phyloP scores from a whole-genome alignment of 2,797 vertebrate genomes.

The Numenius phaeopus region DNA sequence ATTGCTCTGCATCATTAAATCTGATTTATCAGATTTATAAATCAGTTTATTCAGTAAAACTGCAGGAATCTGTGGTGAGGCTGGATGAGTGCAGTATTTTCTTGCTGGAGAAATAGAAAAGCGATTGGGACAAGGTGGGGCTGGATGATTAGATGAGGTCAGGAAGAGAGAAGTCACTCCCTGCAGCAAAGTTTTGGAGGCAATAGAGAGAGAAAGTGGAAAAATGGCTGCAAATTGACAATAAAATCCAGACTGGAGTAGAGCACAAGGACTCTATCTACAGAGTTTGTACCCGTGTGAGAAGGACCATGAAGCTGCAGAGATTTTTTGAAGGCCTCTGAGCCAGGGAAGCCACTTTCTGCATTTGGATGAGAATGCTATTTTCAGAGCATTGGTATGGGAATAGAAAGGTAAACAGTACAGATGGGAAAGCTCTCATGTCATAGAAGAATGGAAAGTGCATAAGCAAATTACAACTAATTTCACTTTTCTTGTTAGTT shows the following conservation, averaged over 20 bases:
- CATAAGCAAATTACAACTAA: not conserved
- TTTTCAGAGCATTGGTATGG: not conserved
- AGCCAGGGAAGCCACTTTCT: fast-evolving
- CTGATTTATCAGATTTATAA: too few species aligned
- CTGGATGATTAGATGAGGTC: not conserved
- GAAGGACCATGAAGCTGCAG: not conserved
- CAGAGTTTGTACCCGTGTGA: fast-evolving
- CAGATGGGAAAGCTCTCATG: not conserved
- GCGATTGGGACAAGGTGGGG: fast-evolving
- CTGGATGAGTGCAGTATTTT: not conserved
- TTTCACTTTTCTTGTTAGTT: not conserved
- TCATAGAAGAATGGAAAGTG: not conserved
- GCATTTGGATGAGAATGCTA: not conserved
- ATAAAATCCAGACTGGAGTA: not conserved
- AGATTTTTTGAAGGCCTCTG: not conserved
- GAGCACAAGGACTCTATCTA: not conserved
- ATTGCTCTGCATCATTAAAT: not conserved
- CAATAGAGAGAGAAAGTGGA: not conserved
- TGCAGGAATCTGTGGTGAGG: not conserved
- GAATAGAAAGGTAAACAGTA: not conserved
- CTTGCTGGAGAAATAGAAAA: not conserved
- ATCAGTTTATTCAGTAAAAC: not conserved
- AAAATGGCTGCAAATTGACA: not conserved
- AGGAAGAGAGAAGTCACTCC: not conserved
- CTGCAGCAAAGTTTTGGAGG: not conserved